These are phyloP conservation scores for Harpalus rufipes DNA, from an alignment of 2,888 invertebrate species.

Conservation along the genomic window DNA sequence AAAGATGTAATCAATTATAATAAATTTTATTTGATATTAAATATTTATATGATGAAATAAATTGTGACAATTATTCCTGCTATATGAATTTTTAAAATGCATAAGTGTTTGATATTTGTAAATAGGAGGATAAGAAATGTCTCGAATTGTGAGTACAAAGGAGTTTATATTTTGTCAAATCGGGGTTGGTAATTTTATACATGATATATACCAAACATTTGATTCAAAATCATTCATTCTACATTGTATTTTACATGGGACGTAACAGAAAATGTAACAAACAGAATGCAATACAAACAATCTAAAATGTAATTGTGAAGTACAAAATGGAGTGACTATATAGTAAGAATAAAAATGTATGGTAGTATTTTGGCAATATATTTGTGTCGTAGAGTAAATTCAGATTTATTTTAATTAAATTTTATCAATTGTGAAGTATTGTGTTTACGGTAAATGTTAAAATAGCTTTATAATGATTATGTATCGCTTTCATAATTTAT, in stretches of 20 bases:
- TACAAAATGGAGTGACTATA: conserved; percentile 66
- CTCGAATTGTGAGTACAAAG: conserved; percentile 41
- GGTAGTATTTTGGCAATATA: conserved; percentile 72
- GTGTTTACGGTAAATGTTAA: conserved; percentile 69
- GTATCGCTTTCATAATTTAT: conserved; percentile 72
- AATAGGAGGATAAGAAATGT: conserved; percentile 38
- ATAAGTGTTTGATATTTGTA: conserved; percentile 20
- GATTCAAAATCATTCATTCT: conserved; percentile 33
- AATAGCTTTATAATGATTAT: conserved; percentile 69
- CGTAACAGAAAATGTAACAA: conserved; percentile 36
- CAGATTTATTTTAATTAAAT: conserved; percentile 71
- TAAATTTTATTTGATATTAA: conserved; percentile 55
- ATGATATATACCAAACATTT: conserved; percentile 57
- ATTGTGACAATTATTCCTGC: conserved; percentile 35
- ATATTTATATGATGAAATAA: conserved; percentile 51
- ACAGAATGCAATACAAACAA: conserved; percentile 64
- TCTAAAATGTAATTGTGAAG: conserved; percentile 65
- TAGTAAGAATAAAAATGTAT: conserved; percentile 65
- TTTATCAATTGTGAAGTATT: conserved; percentile 71
- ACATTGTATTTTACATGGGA: conserved; percentile 32
- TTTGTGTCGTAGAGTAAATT: conserved; percentile 71
- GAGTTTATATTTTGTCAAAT: conserved; percentile 40
- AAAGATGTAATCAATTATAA: conserved; percentile 53
- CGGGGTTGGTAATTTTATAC: conserved; percentile 65
- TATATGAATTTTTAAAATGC: conserved; percentile 14